Conservation (phyloP, 2,888 invertebrate genomes). For the Brachylomia viminalis region DNA sequence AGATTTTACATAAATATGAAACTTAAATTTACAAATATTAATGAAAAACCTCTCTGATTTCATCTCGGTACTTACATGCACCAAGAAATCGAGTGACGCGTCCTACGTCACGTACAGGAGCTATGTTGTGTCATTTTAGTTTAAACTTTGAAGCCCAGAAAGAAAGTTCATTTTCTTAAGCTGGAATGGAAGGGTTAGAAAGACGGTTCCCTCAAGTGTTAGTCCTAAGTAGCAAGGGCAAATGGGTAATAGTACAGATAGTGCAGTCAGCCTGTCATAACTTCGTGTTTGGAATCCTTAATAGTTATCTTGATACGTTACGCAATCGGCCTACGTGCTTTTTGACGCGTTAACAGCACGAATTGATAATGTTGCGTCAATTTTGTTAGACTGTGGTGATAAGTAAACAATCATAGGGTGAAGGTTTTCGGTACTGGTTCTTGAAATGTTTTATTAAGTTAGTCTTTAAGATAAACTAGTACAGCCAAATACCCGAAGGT, state of each 20-base stretch:
- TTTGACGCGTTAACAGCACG: not conserved
- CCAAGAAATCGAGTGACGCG: not conserved
- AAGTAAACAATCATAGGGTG: not conserved
- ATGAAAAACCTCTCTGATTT: not conserved
- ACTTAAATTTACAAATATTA: not conserved
- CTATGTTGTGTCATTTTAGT: not conserved
- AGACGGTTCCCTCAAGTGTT: not conserved
- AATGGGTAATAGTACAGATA: constrained; percentile 36
- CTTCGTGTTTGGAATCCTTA: constrained; percentile 10
- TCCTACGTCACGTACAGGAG: constrained; percentile 31
- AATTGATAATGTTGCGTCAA: constrained; percentile 2
- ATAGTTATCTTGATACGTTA: constrained; percentile 41
- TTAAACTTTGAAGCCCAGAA: not conserved
- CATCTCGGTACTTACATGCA: not conserved
- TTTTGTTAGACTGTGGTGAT: constrained; percentile 2
- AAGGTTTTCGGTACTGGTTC: no score
- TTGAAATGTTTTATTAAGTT: no score
- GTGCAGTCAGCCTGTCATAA: constrained; percentile 34
- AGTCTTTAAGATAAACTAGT: no score
- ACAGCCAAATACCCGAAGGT: no score
- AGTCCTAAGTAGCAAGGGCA: constrained; percentile 8
- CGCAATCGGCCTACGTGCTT: constrained; percentile 35
- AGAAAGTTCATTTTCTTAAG: constrained; percentile 4
- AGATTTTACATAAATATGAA: not conserved
- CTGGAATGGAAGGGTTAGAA: not conserved